phyloP scores from a whole-genome alignment of 2,797 vertebrate species.

The Girardinus metallicus region DNA sequence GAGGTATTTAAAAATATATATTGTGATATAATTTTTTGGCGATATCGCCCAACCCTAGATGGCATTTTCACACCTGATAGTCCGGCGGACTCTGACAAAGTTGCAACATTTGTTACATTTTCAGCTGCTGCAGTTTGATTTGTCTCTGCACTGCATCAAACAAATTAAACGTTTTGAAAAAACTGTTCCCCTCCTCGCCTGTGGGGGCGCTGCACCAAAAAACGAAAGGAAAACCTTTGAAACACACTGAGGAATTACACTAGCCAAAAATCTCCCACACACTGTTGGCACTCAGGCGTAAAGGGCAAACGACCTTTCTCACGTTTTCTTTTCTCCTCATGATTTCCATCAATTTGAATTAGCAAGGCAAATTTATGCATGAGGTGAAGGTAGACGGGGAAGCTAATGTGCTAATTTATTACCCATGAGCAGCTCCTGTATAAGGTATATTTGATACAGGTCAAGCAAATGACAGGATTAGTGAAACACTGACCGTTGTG shows the following conservation, averaged over 20 bases:
- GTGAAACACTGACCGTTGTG: neutral
- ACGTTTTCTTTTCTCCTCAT: slow-evolving; percentile 56
- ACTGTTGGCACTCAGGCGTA: slow-evolving; percentile 32
- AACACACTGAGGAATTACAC: slow-evolving; percentile 8
- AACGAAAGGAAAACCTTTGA: too few relatives aligned
- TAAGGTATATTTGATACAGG: neutral
- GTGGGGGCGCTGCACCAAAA: too few relatives aligned
- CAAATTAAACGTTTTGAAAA: too few relatives aligned
- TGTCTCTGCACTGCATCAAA: too few relatives aligned
- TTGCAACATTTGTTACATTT: too few relatives aligned
- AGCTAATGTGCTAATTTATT: neutral
- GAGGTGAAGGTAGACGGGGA: neutral
- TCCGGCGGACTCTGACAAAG: too few relatives aligned
- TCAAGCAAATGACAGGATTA: neutral
- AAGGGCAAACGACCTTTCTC: slow-evolving; percentile 55
- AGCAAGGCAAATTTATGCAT: slow-evolving; percentile 57
- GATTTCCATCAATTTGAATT: slow-evolving; percentile 65
- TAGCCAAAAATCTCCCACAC: slow-evolving; percentile 21
- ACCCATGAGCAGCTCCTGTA: neutral
- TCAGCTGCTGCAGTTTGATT: too few relatives aligned
- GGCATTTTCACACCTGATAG: too few relatives aligned
- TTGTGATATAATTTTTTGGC: too few relatives aligned
- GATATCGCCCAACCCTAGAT: too few relatives aligned
- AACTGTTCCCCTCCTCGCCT: neutral
- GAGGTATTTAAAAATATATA: too few relatives aligned